Evolutionary conservation across 1,140 invertebrate genomes (phyloP), one percentile per base, ranked within the genome.

Genomic region (Lycorma delicatula): DNA sequence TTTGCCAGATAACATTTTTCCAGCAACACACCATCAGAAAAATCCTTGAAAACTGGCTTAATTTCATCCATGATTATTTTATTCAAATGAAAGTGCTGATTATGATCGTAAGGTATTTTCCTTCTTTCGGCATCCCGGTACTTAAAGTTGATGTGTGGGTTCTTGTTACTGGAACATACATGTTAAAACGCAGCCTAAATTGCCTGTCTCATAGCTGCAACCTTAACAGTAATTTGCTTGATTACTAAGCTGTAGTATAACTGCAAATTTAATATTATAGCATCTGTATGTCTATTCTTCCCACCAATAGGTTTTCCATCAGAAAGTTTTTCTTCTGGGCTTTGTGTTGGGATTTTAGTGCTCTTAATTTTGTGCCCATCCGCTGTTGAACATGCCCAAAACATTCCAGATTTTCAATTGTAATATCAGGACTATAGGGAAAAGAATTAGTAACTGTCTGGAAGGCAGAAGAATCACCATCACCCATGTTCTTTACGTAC

Each of bases 61-160:
- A 34, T 26, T 34, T 31, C 20, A 31, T 36, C 26, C n/a, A 66
- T 61, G 22, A 59, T 36, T 53, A 54, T 27, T 34, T 50, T 23
- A 16, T 16, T 31, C 26, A 27, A 28, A 46, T n/a, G 31, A 22
- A 26, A 16, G n/a, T 52, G 31, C 28, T 49, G 26, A n/a, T 27
- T 22, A 41, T 44, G 46, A 6, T 34, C 27, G 34, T 58, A 53
- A 44, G 38, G 16, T 54, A 7, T n/a, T 20, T 26, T 46, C 2
- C 7, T 31, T 41, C 16, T 18, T 23, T 65, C 60, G 60, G 60
- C 71, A 26, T 59, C 54, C 41, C 68, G 68, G 64, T 63, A 71
- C 1, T 57, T 61, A 70, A 63, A 54, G 52, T 9, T 25, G 16
- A 34, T 62, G 61, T 13, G 63, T 27, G 9, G 57, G 49, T 23